Conservation (phyloP, 2,888 invertebrate genomes). For the Rhagonycha lutea region DNA sequence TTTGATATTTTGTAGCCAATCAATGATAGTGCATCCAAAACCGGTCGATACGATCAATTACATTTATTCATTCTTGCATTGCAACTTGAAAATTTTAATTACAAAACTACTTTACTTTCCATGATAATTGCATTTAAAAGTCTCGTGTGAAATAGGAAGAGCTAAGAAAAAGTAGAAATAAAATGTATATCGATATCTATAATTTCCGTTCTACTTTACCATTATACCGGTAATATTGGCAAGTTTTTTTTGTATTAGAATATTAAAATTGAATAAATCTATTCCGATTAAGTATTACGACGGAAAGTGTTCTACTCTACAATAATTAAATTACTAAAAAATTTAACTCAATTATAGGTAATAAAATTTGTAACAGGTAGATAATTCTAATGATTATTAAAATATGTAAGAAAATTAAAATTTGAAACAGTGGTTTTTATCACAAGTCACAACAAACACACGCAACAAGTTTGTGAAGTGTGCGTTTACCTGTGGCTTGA, state of each 20-base stretch:
- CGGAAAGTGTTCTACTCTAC: not conserved
- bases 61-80: not conserved
- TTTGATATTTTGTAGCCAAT: not conserved
- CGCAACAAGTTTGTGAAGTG: constrained; percentile 16
- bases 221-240: not conserved
- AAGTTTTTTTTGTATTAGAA: not conserved
- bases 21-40: not conserved
- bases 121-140: not conserved
- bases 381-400: not conserved
- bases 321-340: not conserved
- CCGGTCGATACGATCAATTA: not conserved
- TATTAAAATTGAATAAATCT: not conserved
- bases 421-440: not conserved
- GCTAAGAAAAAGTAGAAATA: not conserved
- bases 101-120: not conserved
- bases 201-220: not conserved
- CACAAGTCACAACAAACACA: constrained; percentile 3
- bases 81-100: not conserved
- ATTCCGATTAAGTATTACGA: not conserved
- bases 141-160: not conserved
- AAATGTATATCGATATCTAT: not conserved
- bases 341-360: not conserved
- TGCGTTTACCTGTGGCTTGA: constrained; percentile 12
- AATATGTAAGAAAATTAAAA: not conserved
- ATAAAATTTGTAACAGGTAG: not conserved